Evolutionary conservation across 2,888 invertebrate species (phyloP).

Genomic region (Euproctis similis): DNA sequence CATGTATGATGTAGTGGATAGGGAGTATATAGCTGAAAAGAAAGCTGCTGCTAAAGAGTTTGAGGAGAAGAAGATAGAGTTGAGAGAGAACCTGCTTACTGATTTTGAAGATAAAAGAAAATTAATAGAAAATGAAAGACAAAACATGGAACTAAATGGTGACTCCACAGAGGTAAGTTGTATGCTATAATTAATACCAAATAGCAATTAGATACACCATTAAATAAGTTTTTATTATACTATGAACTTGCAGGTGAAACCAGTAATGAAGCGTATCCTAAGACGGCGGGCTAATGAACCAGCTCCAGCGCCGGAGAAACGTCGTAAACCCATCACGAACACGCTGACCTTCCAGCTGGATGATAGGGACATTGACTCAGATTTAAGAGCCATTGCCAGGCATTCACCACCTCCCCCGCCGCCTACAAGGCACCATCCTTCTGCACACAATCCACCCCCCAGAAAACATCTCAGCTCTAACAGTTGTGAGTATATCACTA

Average conservation of each 20-base stretch:
- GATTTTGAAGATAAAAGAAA: slow-evolving; percentile 96
- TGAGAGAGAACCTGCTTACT: slow-evolving; percentile 89
- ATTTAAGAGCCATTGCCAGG: slow-evolving; percentile 78
- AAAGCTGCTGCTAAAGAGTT: slow-evolving; percentile 93
- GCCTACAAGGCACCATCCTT: slow-evolving; percentile 43
- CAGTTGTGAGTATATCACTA: slow-evolving; percentile 52
- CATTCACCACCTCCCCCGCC: slow-evolving; percentile 54
- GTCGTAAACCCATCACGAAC: slow-evolving; percentile 88
- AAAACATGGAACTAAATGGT: slow-evolving; percentile 92
- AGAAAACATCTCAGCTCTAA: slow-evolving; percentile 53
- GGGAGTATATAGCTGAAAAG: slow-evolving; percentile 91
- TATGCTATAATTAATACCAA: too few species aligned
- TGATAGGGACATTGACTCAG: slow-evolving; percentile 91
- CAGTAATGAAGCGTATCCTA: slow-evolving; percentile 95
- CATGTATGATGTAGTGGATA: slow-evolving; percentile 89
- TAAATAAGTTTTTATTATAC: too few species aligned
- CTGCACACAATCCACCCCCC: slow-evolving; percentile 39
- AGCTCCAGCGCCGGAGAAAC: slow-evolving; percentile 89
- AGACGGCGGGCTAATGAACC: slow-evolving; percentile 96
- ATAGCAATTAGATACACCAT: too few species aligned
- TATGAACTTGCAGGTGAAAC: slow-evolving; percentile 80
- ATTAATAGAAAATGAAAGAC: slow-evolving; percentile 90
- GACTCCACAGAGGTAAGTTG: slow-evolving; percentile 85
- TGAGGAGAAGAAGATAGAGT: slow-evolving; percentile 94
- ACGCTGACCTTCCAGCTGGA: slow-evolving; percentile 91